A percentile compares a stretch with the other conserved stretches of the same genome.
These are phyloP conservation scores for Hydrozoanthus gracilis DNA, from an alignment of 92 coral and sea anemone species.

Conservation along the genomic window DNA sequence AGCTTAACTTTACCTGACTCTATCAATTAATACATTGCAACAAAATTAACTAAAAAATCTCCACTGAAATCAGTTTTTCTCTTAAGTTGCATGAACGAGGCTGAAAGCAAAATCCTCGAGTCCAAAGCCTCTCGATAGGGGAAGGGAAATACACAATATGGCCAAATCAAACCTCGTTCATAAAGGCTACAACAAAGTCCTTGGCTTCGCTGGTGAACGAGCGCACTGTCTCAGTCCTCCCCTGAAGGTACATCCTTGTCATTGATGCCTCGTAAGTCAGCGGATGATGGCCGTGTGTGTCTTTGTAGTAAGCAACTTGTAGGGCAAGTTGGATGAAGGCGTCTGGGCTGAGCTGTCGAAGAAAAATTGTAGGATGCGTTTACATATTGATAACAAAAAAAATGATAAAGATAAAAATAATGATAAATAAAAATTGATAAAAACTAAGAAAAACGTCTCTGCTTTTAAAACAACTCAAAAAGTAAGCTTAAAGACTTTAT, in stretches of 20 bases:
- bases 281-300: slow-evolving; percentile 85
- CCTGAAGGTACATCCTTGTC: slow-evolving; percentile 94
- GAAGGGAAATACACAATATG: not conserved
- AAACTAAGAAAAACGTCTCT: too few species aligned
- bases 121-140: too few species aligned
- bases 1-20: too few species aligned
- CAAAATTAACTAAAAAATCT: too few species aligned
- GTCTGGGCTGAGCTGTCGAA: slow-evolving; percentile 86
- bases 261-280: slow-evolving; percentile 95
- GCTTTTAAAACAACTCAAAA: too few species aligned
- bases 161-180: slow-evolving; percentile 44
- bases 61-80: too few species aligned
- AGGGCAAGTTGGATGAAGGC: slow-evolving; percentile 96
- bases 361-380: not conserved
- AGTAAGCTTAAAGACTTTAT: too few species aligned
- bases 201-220: slow-evolving; percentile 84
- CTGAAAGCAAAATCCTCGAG: too few species aligned
- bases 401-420: not conserved
- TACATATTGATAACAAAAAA: not conserved
- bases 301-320: slow-evolving; percentile 89
- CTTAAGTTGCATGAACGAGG: too few species aligned
- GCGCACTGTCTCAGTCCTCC: slow-evolving; percentile 98
- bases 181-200: slow-evolving; percentile 83
- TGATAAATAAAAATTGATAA: not conserved
- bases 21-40: too few species aligned